These are phyloP conservation scores for Orthonychiurus folsomi DNA, from an alignment of 2,888 invertebrate species.

Conservation along the genomic window DNA sequence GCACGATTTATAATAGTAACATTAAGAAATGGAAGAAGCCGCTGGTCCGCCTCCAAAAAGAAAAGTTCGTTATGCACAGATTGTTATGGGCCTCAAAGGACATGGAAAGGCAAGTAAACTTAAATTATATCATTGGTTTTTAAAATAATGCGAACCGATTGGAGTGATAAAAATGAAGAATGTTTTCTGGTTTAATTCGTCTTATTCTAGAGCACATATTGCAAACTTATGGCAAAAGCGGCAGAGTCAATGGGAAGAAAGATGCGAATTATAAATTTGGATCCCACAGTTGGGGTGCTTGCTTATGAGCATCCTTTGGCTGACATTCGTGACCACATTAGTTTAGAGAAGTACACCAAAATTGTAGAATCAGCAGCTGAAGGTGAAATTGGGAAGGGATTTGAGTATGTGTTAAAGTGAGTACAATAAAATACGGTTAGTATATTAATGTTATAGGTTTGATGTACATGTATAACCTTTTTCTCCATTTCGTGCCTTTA, in stretches of 20 bases:
- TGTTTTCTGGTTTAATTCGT: not conserved
- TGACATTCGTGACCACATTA: constrained; percentile 80
- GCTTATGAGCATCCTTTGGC: constrained; percentile 77
- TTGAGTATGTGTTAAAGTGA: constrained; percentile 34
- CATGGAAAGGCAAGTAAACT: too few relatives aligned
- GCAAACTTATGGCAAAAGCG: constrained; percentile 76
- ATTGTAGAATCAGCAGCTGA: constrained; percentile 23
- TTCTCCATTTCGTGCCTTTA: constrained; percentile 45
- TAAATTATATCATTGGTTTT: too few relatives aligned
- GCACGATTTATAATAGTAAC: too few relatives aligned
- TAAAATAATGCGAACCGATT: too few relatives aligned
- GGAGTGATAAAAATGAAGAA: not conserved
- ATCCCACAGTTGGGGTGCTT: constrained; percentile 94
- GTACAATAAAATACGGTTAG: not conserved
- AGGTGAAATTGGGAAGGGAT: constrained; percentile 27
- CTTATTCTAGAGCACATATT: constrained; percentile 76
- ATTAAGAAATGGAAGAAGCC: too few relatives aligned
- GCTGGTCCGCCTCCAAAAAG: too few relatives aligned
- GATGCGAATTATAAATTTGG: constrained; percentile 84
- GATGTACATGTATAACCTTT: not conserved
- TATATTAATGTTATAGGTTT: not conserved
- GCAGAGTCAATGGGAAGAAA: constrained; percentile 63
- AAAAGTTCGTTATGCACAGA: too few relatives aligned
- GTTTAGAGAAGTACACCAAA: constrained; percentile 61
- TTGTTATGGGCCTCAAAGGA: too few relatives aligned